These are phyloP conservation scores for Microctenopoma steveboyesi DNA, from an alignment of 2,797 vertebrate genomes.

Conservation along the genomic window DNA sequence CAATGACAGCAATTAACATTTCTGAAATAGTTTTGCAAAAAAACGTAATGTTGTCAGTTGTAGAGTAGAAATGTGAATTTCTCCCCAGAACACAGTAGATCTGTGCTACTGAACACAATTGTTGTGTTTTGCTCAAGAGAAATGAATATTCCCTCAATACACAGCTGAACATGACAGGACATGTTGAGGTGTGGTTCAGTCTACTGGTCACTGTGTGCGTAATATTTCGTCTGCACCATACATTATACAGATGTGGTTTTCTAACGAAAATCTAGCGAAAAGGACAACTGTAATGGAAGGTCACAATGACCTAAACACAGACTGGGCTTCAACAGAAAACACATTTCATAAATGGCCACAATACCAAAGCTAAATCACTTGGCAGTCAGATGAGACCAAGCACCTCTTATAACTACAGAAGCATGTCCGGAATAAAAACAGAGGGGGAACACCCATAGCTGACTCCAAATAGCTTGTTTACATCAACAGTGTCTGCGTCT, in stretches of 20 bases:
- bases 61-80: neutral
- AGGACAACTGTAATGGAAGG: constrained; percentile 19
- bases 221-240: constrained; percentile 11
- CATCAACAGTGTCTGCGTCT: constrained; percentile 54
- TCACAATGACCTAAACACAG: constrained; percentile 48
- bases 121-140: neutral
- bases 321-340: constrained; percentile 45
- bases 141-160: neutral
- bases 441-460: constrained; percentile 65
- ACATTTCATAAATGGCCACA: constrained; percentile 71
- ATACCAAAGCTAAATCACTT: constrained; percentile 67
- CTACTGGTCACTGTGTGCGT: neutral
- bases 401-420: constrained; percentile 63
- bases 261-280: constrained; percentile 21
- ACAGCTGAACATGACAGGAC: neutral
- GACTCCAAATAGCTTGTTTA: constrained; percentile 76
- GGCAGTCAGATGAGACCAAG: constrained; percentile 67
- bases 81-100: neutral
- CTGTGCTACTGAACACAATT: neutral
- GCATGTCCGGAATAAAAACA: constrained; percentile 60
- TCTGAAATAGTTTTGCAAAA: neutral
- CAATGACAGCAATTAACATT: neutral
- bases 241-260: constrained; percentile 32
- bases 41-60: neutral
- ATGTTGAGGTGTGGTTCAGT: neutral